These are phyloP conservation scores for Apolygus lucorum DNA, from an alignment of 1,140 invertebrate species.

Conservation along the genomic window DNA sequence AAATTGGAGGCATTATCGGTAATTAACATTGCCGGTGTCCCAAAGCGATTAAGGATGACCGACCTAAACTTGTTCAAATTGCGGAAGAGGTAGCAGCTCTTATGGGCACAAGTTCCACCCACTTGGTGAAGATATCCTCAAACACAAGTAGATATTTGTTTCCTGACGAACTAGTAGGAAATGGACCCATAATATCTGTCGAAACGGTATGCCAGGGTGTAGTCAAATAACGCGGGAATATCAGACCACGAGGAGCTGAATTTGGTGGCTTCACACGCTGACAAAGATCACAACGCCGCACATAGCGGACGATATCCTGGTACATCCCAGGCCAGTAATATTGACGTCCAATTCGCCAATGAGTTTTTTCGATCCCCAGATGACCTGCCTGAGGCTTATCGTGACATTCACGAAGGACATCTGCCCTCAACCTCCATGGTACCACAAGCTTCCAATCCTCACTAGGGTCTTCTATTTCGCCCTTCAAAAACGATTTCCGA, in stretches of 20 bases:
- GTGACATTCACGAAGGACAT: constrained; percentile 32
- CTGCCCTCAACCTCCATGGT: not conserved
- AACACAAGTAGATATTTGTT: too few species aligned
- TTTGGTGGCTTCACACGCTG: constrained; percentile 36
- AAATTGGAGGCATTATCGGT: not conserved
- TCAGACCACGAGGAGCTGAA: constrained; percentile 33
- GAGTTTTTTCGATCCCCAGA: constrained; percentile 35
- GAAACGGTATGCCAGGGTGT: constrained; percentile 37
- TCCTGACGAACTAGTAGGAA: too few species aligned
- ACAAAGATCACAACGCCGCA: constrained; percentile 33
- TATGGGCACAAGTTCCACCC: constrained; percentile 36
- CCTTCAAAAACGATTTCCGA: not conserved
- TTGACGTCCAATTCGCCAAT: constrained; percentile 33
- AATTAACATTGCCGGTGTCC: not conserved
- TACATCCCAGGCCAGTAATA: too few species aligned
- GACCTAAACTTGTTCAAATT: not conserved
- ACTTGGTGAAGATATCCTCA: constrained; percentile 40
- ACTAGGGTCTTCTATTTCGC: too few species aligned
- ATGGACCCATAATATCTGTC: too few species aligned
- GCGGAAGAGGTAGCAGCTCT: constrained; percentile 30
- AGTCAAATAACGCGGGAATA: constrained; percentile 31
- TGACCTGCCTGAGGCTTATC: constrained; percentile 30
- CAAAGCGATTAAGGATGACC: not conserved
- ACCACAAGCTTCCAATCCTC: too few species aligned
- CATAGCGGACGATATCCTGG: constrained; percentile 31